phyloP scores from a whole-genome alignment of 1,140 invertebrate species.

The Ips typographus region DNA sequence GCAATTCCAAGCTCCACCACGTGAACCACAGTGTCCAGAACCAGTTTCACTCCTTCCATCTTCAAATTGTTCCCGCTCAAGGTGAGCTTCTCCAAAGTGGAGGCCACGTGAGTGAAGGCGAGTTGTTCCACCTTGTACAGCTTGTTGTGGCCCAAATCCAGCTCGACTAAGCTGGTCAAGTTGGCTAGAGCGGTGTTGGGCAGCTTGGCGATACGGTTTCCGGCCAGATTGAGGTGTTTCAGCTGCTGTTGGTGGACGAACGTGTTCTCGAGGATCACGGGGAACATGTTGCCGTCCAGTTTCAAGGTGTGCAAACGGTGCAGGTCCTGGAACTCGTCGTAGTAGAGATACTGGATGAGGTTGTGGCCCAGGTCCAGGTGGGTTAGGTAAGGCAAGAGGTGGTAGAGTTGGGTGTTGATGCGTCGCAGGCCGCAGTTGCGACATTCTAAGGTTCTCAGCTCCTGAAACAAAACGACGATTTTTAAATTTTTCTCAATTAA shows the following conservation, averaged over 20 bases:
- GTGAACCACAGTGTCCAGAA: conserved; percentile 59
- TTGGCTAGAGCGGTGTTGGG: conserved; percentile 69
- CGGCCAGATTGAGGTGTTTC: conserved; percentile 61
- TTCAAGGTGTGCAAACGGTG: conserved; percentile 66
- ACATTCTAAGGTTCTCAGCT: conserved; percentile 68
- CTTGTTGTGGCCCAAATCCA: conserved; percentile 76
- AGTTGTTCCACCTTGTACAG: conserved; percentile 64
- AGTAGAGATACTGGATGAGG: conserved; percentile 71
- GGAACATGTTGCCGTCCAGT: conserved; percentile 76
- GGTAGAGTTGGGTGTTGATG: conserved; percentile 76
- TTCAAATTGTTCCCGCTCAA: conserved; percentile 66
- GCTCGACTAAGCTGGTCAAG: conserved; percentile 62
- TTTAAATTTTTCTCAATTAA: no score
- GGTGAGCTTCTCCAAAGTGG: conserved; percentile 62
- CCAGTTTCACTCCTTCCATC: conserved; percentile 51
- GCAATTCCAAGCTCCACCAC: conserved; percentile 61
- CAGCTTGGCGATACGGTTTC: conserved; percentile 72
- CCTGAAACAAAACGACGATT: conserved; percentile 53
- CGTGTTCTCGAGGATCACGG: conserved; percentile 71
- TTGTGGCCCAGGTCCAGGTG: conserved; percentile 77
- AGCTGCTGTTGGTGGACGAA: conserved; percentile 67
- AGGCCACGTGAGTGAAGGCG: conserved; percentile 61
- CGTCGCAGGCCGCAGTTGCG: conserved; percentile 67
- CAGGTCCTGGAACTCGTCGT: conserved; percentile 72
- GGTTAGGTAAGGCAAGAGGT: conserved; percentile 66